Percentiles rank a stretch among this genome's conserved stretches.
These are phyloP conservation scores for Hypocryptadius cinnamomeus DNA, from an alignment of 2,113 vertebrate species.

Conservation along the genomic window DNA sequence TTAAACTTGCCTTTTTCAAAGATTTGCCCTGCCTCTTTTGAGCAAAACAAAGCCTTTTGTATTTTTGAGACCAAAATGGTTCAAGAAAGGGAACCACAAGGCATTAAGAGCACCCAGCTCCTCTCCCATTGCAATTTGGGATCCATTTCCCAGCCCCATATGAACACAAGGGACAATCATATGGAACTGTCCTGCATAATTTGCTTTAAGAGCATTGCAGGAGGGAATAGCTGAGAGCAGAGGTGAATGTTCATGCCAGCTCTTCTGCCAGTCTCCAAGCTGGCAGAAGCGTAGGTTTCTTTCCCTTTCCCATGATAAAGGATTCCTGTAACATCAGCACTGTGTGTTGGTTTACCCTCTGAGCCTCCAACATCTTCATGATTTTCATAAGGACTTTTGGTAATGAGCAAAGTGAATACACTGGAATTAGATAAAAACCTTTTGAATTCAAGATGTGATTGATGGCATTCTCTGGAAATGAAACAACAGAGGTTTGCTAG, in stretches of 20 bases:
- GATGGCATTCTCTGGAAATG: background rate
- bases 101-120: background rate
- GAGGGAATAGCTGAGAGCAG: background rate
- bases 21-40: background rate
- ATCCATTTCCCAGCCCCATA: background rate
- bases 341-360: background rate
- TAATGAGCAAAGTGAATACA: background rate
- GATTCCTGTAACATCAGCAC: background rate
- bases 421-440: background rate
- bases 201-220: background rate
- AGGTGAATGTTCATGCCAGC: background rate
- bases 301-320: background rate
- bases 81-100: background rate
- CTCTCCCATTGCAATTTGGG: background rate
- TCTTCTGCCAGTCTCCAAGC: background rate
- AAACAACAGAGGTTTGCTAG: background rate
- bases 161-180: background rate
- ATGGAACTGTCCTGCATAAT: background rate
- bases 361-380: background rate
- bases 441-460: background rate
- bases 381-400: background rate
- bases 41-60: constrained; percentile 30
- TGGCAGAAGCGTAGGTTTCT: background rate
- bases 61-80: background rate
- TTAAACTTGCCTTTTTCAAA: background rate